These are phyloP conservation scores for Clarias fuscus DNA, from an alignment of 2,797 vertebrate species.

Conservation along the genomic window DNA sequence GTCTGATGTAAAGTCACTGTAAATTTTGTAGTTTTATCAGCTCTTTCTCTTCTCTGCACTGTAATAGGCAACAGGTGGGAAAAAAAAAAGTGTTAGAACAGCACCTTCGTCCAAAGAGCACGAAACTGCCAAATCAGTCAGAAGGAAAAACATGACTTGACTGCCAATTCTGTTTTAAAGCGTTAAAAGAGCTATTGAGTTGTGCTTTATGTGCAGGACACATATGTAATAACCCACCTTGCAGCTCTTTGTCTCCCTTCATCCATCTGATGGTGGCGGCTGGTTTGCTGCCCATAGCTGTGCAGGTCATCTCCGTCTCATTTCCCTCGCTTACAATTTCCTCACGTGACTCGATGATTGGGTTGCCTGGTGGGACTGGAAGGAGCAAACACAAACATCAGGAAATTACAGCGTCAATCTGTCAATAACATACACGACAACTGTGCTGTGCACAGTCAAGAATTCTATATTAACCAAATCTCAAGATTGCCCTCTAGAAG, in stretches of 20 bases:
- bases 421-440: slow-evolving; percentile 1
- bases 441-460: neutral
- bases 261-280: slow-evolving; percentile 94
- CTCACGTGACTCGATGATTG: slow-evolving; percentile 92
- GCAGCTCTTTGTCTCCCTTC: slow-evolving; percentile 80
- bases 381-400: slow-evolving; percentile 43
- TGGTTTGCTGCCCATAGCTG: slow-evolving; percentile 92
- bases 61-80: slow-evolving; percentile 21
- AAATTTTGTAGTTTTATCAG: neutral
- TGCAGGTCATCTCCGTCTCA: slow-evolving; percentile 96
- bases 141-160: neutral
- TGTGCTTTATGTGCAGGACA: slow-evolving; percentile 27
- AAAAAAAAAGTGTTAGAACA: slow-evolving; percentile 21
- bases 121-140: neutral
- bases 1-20: neutral
- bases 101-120: neutral
- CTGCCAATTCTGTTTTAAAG: neutral
- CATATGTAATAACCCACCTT: slow-evolving; percentile 43
- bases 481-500: neutral
- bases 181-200: neutral
- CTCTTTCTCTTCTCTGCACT: slow-evolving; percentile 9
- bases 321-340: slow-evolving; percentile 91
- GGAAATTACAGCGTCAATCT: neutral
- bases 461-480: neutral
- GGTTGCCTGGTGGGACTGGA: slow-evolving; percentile 90